phyloP scores from a whole-genome alignment of 2,113 vertebrate genomes.

The Odocoileus virginianus region DNA sequence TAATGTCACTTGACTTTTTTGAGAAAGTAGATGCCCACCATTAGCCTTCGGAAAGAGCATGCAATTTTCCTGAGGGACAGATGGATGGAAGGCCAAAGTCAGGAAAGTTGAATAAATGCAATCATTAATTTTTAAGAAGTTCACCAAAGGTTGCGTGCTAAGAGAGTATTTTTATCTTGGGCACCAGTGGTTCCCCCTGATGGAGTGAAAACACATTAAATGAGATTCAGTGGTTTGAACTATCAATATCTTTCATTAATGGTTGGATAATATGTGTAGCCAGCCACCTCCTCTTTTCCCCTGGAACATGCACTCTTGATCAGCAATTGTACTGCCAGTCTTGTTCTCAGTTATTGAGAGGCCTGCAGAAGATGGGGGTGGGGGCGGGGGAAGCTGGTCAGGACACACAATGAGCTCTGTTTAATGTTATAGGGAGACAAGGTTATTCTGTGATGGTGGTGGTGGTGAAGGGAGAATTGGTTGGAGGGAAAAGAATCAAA shows the following conservation, averaged over 20 bases:
- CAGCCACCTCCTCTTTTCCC: neutral
- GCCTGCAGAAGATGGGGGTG: neutral
- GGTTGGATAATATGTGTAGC: neutral
- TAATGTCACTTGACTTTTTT: slow-evolving; percentile 1
- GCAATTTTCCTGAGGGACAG: neutral
- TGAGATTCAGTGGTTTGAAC: neutral
- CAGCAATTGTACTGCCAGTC: neutral
- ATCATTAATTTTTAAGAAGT: neutral
- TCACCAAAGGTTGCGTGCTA: neutral
- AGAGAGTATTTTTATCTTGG: neutral
- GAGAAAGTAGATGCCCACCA: neutral
- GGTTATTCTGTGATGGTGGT: slow-evolving; percentile 21
- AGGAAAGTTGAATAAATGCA: neutral
- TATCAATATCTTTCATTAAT: neutral
- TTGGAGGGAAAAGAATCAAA: neutral
- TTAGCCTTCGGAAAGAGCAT: neutral
- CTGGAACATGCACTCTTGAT: neutral
- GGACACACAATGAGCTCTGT: neutral
- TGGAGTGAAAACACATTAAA: neutral
- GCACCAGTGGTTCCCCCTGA: neutral
- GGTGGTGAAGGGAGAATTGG: neutral
- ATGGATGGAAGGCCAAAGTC: neutral
- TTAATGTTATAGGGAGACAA: neutral
- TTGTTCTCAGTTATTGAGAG: neutral
- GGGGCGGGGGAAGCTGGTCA: too few relatives aligned